Evolutionary conservation across 2,888 invertebrate genomes (phyloP).

Genomic region (Agriopis marginaria): DNA sequence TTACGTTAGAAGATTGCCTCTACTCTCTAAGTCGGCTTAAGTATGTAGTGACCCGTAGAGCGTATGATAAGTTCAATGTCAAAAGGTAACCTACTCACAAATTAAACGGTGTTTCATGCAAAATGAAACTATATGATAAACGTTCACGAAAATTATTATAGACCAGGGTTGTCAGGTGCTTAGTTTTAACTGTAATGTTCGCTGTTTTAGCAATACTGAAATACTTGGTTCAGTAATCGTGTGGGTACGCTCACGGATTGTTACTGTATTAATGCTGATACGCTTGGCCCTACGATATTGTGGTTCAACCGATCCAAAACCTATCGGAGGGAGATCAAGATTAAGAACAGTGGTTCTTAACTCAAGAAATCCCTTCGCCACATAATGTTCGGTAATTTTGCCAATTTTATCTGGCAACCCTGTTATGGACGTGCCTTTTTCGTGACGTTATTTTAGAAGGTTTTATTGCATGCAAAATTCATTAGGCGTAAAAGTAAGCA

Average conservation of each 20-base stretch:
- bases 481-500: conserved; percentile 3
- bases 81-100: conserved; percentile 19
- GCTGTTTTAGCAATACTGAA: not conserved
- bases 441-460: not conserved
- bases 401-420: not conserved
- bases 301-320: no score
- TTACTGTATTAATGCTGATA: not conserved
- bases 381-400: not conserved
- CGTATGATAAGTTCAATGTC: conserved; percentile 23
- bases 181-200: not conserved
- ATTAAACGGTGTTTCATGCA: conserved; percentile 21
- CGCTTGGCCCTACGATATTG: no score
- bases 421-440: conserved; percentile 11
- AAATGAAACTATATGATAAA: conserved; percentile 16
- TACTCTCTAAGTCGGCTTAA: conserved; percentile 17
- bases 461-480: conserved; percentile 11
- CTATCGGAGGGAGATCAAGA: not conserved
- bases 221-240: no score
- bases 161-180: not conserved
- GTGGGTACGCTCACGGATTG: not conserved
- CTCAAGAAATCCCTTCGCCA: not conserved
- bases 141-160: conserved; percentile 15
- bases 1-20: conserved; percentile 14
- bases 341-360: not conserved
- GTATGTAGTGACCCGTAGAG: conserved; percentile 17